phyloP scores from a whole-genome alignment of 1,140 invertebrate species.

The Panonychus citri region DNA sequence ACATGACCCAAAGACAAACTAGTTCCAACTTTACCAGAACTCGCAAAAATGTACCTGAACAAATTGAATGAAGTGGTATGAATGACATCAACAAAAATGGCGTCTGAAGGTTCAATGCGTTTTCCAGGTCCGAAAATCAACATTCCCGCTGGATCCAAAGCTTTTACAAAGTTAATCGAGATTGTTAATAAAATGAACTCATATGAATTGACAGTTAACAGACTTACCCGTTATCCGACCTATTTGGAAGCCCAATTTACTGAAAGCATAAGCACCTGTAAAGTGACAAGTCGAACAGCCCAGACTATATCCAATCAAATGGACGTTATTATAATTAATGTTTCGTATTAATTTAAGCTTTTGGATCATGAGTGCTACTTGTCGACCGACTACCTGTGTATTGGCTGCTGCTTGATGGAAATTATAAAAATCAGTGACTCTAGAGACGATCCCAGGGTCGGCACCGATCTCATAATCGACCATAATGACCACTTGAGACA shows the following conservation, averaged over 20 bases:
- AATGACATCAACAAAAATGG: neutral
- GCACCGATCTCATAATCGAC: neutral
- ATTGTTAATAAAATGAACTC: neutral
- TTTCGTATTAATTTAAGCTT: slow-evolving; percentile 4
- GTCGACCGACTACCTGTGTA: slow-evolving; percentile 21
- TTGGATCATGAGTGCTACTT: slow-evolving; percentile 17
- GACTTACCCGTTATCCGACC: neutral
- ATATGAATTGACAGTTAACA: neutral
- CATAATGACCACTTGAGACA: neutral
- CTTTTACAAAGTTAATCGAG: neutral
- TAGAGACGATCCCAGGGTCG: neutral
- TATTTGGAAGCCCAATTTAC: neutral
- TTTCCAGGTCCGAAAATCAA: neutral
- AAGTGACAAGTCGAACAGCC: slow-evolving; percentile 36
- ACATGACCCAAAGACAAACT: neutral
- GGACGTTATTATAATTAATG: slow-evolving; percentile 18
- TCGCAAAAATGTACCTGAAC: neutral
- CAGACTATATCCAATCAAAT: slow-evolving; percentile 35
- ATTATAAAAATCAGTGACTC: neutral
- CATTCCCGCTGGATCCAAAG: neutral
- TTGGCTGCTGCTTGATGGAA: slow-evolving; percentile 13
- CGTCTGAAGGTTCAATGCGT: neutral
- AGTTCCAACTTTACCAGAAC: neutral
- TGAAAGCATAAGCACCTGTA: slow-evolving; percentile 19
- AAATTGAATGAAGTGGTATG: neutral